Base-by-base conservation (phyloP, 2,888 invertebrate genomes). In the Caradrina kadenii region DNA sequence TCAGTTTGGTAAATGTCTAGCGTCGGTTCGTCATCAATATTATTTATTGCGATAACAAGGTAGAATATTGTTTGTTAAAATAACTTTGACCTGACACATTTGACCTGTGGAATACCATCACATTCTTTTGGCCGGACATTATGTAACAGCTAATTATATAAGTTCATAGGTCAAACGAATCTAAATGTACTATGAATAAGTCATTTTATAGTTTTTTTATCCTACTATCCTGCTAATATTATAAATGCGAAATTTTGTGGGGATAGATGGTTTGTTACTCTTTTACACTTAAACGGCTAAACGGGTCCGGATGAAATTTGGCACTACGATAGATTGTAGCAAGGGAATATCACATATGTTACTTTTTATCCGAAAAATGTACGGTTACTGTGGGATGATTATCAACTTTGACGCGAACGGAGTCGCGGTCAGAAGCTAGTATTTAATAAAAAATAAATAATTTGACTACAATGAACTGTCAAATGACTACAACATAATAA, bases 21-120 rank as follows among this genome's bases (percentile, higher is more conserved):
- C 50, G 31, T 22, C 31, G 61, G 39, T 59, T 19, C 17, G n/a
- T 42, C 59, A 49, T 50, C 31, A 63, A 26, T 52, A 53, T 65
- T 45, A 49, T 72, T 49, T 39, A 53, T 60, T 45, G 21, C 17
- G 42, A 49, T 45, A 67, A 63, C 54, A 39, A 50, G 49, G 4
- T 39, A 52, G 39, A 60, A 53, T 71, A 61, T 19, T 72, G 59
- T 73, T 65, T 60, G 66, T 52, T 76, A 56, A 70, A 64, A 76
- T 62, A 52, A 68, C 64, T 67, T 60, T 65, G 61, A 69, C 62
- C 53, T 62, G 8, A 53, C 35, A 63, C n/a, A 56, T 55, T 67
- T 73, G 69, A 73, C 63, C 54, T 73, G 45, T 66, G 42, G 22
- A 26, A 39, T 63, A 42, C 35, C 48, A 56, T 19, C 42, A 10